Percentiles rank a stretch among this genome's conserved stretches.
phyloP scores from a whole-genome alignment of 2,888 invertebrate species.

The Cryptocephalus primarius region DNA sequence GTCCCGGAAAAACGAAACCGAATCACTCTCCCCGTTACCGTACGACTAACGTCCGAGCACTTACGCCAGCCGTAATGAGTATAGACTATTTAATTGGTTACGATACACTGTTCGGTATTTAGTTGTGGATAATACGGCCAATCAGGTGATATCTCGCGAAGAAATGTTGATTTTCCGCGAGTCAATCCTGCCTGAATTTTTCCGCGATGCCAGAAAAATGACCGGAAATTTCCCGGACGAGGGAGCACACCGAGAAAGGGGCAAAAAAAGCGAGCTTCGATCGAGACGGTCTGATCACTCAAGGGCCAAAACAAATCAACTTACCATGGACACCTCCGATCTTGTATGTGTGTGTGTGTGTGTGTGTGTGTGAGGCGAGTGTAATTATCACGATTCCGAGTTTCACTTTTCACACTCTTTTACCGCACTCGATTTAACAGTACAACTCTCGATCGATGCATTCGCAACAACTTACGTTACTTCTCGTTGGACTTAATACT shows the following conservation, averaged over 20 bases:
- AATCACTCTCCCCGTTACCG: constrained; percentile 2
- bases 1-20: background rate
- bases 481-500: constrained; percentile 21
- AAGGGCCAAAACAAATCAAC: constrained; percentile 26
- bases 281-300: constrained; percentile 8
- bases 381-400: constrained; percentile 8
- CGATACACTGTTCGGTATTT: constrained; percentile 39
- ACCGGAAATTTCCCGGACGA: constrained; percentile 1
- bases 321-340: constrained; percentile 38
- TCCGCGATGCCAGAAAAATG: constrained; percentile 5
- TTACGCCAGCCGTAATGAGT: constrained; percentile 29
- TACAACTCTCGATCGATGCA: constrained; percentile 18
- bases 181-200: constrained; percentile 32
- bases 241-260: background rate
- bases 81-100: constrained; percentile 39
- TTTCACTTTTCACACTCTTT: constrained; percentile 19
- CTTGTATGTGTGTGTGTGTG: constrained; percentile 10
- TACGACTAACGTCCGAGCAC: constrained; percentile 18
- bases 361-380: background rate
- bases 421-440: constrained; percentile 14
- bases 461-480: constrained; percentile 19
- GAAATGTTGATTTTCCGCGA: constrained; percentile 38
- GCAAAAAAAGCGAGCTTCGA: background rate
- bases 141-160: constrained; percentile 39
- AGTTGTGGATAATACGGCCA: constrained; percentile 39